A percentile compares a stretch with the other conserved stretches of the same genome.
phyloP scores from a whole-genome alignment of 2,113 vertebrate species.

The Silurus asotus region DNA sequence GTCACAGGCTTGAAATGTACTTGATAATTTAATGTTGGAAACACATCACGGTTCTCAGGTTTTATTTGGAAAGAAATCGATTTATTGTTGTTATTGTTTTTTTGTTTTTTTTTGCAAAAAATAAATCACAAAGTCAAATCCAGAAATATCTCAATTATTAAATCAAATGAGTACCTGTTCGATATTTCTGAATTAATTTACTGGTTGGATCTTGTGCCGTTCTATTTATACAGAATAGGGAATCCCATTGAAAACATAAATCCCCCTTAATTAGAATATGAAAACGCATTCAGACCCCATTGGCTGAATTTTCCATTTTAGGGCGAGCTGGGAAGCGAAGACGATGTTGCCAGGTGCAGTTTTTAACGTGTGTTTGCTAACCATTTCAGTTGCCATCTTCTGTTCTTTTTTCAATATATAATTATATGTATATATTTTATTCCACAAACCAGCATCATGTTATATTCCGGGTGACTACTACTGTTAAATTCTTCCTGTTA shows the following conservation, averaged over 20 bases:
- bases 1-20: too few relatives aligned
- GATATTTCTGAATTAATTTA: neutral
- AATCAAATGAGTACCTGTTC: neutral
- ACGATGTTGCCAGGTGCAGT: neutral
- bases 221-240: neutral
- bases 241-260: neutral
- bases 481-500: too few relatives aligned
- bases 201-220: too few relatives aligned
- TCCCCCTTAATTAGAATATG: slow-evolving; percentile 19
- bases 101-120: neutral
- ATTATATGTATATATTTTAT: too few relatives aligned
- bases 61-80: too few relatives aligned
- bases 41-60: too few relatives aligned
- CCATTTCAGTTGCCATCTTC: too few relatives aligned
- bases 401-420: neutral
- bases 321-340: neutral
- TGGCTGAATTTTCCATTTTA: neutral
- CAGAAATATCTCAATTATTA: neutral
- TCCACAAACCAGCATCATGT: neutral
- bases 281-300: neutral
- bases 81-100: neutral
- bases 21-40: too few relatives aligned
- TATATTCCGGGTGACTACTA: too few relatives aligned
- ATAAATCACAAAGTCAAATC: neutral
- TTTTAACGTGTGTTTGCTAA: too few relatives aligned